Base-by-base conservation (phyloP, 2,888 invertebrate genomes). In the Noctua fimbriata region DNA sequence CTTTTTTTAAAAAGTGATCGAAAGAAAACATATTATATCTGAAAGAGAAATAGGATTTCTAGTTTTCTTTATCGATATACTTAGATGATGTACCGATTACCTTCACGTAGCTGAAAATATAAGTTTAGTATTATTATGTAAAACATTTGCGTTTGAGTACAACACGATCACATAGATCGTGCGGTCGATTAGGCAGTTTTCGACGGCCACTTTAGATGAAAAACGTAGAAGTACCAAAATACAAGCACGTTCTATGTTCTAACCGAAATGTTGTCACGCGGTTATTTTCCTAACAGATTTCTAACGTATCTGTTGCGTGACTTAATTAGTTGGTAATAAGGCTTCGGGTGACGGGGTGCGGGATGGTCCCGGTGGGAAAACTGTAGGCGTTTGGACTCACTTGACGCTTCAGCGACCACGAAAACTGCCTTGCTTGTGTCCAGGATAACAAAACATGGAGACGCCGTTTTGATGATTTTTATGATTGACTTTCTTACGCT, bases 331-430 rank as follows among this genome's bases (percentile, higher is more conserved):
- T 84, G 69, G 84, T 91, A 91, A 91, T 94, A 94, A 91, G 95
- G 95, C 93, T 95, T 95, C 95, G 91, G 92, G 92, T 92, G 94
- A 92, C 92, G 90, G 89, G 89, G 90, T 89, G 85, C 82, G 82
- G 88, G 91, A 87, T 90, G 89, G 90, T 90, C 89, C 89, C 92
- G 92, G 92, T 96, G 96, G 95, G 96, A 96, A 96, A 92, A 94
- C 92, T 92, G 93, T 93, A 91, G 93, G 93, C 94, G 93, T 93
- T 93, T 92, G 93, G 94, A 92, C 93, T 91, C 94, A 94, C 94
- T 95, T 94, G 94, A 93, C 94, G 96, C 96, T 95, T 90, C 95
- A 95, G 85, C 92, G 95, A 89, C 91, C 94, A 95, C 96, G 94
- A 95, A 96, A 96, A 95, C 94, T 93, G 92, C 92, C 91, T 92